A percentile compares a stretch with the other conserved stretches of the same genome.
Evolutionary conservation across 2,113 vertebrate genomes (phyloP).

Genomic region (Proterorhinus semilunaris): DNA sequence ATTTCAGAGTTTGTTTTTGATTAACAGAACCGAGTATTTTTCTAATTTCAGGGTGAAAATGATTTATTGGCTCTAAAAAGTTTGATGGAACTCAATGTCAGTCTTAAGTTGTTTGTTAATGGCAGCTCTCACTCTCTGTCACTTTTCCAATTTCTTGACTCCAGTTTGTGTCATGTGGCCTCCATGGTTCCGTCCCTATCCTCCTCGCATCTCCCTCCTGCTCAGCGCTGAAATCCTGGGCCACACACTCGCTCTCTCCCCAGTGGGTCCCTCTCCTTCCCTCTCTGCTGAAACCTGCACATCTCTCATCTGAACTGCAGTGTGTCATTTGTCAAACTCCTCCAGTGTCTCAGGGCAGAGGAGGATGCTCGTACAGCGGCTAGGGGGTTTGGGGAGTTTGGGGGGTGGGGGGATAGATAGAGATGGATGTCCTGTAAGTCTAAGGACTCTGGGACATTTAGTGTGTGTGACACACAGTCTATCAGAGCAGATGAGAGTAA

Average conservation of each 20-base stretch:
- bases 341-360: conserved; percentile 36
- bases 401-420: not conserved
- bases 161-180: conserved; percentile 14
- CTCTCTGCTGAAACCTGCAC: conserved; percentile 40
- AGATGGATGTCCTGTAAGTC: conserved; percentile 1
- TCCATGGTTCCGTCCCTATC: conserved; percentile 5
- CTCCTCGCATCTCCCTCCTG: not conserved
- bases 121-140: conserved; percentile 4
- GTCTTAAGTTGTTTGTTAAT: conserved; percentile 8
- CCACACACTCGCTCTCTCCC: conserved; percentile 36
- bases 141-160: conserved; percentile 30
- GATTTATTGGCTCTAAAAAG: not conserved
- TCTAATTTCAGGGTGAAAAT: conserved; percentile 11
- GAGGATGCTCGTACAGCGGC: not conserved
- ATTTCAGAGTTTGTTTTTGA: too few relatives aligned
- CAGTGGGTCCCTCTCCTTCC: conserved; percentile 37
- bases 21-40: not conserved
- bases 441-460: conserved; percentile 32
- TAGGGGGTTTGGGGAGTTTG: not conserved
- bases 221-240: conserved; percentile 8
- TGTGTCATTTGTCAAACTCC: conserved; percentile 64
- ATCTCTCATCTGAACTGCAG: conserved; percentile 50
- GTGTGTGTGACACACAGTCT: conserved; percentile 71
- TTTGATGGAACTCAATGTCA: not conserved
- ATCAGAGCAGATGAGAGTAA: conserved; percentile 75